Conservation (phyloP, 2,113 vertebrate species). For the Tautogolabrus adspersus region DNA sequence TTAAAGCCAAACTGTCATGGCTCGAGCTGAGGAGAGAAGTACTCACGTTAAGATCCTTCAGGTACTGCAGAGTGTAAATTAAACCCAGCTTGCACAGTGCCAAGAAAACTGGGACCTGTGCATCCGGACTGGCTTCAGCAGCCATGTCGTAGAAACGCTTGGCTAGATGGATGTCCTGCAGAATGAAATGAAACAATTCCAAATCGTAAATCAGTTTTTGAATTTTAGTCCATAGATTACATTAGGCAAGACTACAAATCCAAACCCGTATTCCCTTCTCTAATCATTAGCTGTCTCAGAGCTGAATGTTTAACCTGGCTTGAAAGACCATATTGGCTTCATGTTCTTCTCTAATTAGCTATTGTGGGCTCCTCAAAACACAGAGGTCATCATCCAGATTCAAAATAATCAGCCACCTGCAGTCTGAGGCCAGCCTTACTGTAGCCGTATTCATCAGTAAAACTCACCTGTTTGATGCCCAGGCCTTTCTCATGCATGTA, state of each 20-base stretch:
- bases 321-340: too few relatives aligned
- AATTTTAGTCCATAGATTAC: background rate
- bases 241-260: background rate
- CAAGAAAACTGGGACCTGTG: slow-evolving; percentile 97
- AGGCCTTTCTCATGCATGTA: slow-evolving; percentile 99
- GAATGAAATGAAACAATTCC: background rate
- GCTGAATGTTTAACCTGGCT: too few relatives aligned
- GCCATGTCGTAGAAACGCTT: slow-evolving; percentile 99
- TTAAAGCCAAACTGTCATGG: slow-evolving; percentile 13
- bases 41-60: slow-evolving; percentile 94
- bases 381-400: background rate
- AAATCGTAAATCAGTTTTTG: background rate
- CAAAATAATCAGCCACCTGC: background rate
- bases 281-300: too few relatives aligned
- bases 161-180: slow-evolving; percentile 95
- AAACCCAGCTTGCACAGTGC: slow-evolving; percentile 95
- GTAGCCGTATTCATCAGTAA: too few relatives aligned
- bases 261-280: too few relatives aligned
- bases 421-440: background rate
- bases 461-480: slow-evolving; percentile 95
- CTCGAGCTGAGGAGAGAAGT: background rate
- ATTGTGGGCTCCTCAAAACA: too few relatives aligned
- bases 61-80: slow-evolving; percentile 91
- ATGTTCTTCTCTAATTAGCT: too few relatives aligned
- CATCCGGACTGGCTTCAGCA: slow-evolving; percentile 96